Evolutionary conservation across 2,888 invertebrate genomes (phyloP).

Genomic region (Dexiosoma caninum): DNA sequence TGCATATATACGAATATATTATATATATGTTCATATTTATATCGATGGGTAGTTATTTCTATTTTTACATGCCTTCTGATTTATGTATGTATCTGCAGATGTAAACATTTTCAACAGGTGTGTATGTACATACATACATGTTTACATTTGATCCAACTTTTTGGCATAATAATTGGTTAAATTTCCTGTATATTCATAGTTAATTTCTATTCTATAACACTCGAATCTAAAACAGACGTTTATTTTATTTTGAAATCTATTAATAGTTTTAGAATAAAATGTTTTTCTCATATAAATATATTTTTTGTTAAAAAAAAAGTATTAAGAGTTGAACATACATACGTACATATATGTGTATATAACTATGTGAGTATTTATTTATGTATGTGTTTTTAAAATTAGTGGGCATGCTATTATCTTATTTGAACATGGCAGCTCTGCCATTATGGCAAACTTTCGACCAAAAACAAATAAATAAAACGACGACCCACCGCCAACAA

Average conservation of each 20-base stretch:
- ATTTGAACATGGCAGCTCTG: slow-evolving; percentile 16
- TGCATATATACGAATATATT: no score
- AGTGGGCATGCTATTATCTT: slow-evolving; percentile 58
- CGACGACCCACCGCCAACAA: slow-evolving; percentile 50
- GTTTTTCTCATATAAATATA: slow-evolving; percentile 25
- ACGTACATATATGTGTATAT: background rate
- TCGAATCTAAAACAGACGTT: background rate
- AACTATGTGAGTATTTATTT: background rate
- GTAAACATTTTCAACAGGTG: background rate
- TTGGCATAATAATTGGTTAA: slow-evolving; percentile 56
- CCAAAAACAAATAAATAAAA: slow-evolving; percentile 39
- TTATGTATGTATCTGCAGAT: background rate
- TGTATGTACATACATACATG: background rate
- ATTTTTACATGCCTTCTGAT: slow-evolving; percentile 8
- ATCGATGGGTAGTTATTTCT: background rate
- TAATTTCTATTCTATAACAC: background rate
- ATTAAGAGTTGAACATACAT: background rate
- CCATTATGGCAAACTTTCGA: slow-evolving; percentile 30
- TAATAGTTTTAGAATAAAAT: slow-evolving; percentile 57
- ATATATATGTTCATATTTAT: no score
- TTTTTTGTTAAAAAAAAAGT: background rate
- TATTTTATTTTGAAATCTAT: slow-evolving; percentile 21
- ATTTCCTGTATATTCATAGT: slow-evolving; percentile 46
- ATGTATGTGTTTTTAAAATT: background rate
- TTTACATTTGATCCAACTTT: slow-evolving; percentile 22